Conservation (phyloP, 2,888 invertebrate genomes). For the Papilio protenor region DNA sequence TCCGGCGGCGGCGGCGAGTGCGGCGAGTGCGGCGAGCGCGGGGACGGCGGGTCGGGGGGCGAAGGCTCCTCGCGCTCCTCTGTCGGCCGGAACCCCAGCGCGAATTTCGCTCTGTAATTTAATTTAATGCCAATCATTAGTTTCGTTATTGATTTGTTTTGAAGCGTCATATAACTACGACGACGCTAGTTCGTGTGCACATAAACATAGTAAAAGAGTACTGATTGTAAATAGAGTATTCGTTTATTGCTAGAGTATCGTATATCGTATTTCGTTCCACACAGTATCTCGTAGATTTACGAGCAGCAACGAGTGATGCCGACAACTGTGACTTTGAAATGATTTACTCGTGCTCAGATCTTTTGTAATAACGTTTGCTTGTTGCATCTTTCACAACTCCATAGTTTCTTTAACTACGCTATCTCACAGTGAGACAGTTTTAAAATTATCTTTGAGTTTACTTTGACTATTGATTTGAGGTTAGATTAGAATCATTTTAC, state of each 20-base stretch:
- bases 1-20: slow-evolving; percentile 90
- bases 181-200: background rate
- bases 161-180: background rate
- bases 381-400: background rate
- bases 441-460: background rate
- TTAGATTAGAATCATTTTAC: background rate
- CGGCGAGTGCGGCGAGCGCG: slow-evolving; percentile 77
- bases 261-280: slow-evolving; percentile 16
- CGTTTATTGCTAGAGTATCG: slow-evolving; percentile 16
- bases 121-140: slow-evolving; percentile 16
- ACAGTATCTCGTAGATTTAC: slow-evolving; percentile 39
- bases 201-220: background rate
- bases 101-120: slow-evolving; percentile 87
- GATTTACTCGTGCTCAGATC: slow-evolving; percentile 12
- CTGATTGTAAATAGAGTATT: background rate
- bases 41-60: slow-evolving; percentile 83
- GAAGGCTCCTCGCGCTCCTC: slow-evolving; percentile 82
- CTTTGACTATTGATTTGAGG: background rate
- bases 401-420: background rate
- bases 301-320: slow-evolving; percentile 21
- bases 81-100: slow-evolving; percentile 88
- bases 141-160: background rate
- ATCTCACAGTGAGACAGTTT: background rate
- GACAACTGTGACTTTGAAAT: slow-evolving; percentile 33
- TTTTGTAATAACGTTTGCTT: slow-evolving; percentile 13